A percentile compares a stretch with the other conserved stretches of the same genome.
Conservation (phyloP, 2,888 invertebrate species). For the Hypomecis punctinalis region DNA sequence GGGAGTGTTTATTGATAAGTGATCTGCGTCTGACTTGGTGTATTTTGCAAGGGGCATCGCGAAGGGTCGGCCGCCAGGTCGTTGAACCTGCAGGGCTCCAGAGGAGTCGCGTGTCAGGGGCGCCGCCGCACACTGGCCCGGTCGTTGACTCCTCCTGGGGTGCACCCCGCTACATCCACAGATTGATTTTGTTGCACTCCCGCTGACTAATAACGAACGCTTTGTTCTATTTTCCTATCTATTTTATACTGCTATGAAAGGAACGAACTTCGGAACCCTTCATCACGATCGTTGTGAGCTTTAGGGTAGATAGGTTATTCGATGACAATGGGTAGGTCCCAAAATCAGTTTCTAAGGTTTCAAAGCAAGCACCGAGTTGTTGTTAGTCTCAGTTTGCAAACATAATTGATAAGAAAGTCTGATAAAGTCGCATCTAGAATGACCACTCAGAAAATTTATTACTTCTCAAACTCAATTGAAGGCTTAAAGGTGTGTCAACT, state of each 20-base stretch:
- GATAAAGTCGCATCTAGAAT: too few relatives aligned
- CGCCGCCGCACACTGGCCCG: conserved; percentile 72
- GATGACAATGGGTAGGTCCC: too few relatives aligned
- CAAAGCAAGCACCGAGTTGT: too few relatives aligned
- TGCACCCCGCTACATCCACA: conserved; percentile 63
- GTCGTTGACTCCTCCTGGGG: conserved; percentile 75
- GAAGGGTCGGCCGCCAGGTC: conserved; percentile 70
- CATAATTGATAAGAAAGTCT: too few relatives aligned
- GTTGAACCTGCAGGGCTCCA: conserved; percentile 77
- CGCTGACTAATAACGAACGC: conserved; percentile 19
- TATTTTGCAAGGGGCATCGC: conserved; percentile 62
- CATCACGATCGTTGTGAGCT: neutral
- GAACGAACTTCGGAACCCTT: neutral
- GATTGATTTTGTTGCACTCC: conserved; percentile 62
- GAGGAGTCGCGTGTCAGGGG: conserved; percentile 62
- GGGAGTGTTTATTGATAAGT: conserved; percentile 41
- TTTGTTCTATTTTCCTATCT: conserved; percentile 10
- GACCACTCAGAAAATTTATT: neutral
- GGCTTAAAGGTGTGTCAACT: conserved; percentile 3
- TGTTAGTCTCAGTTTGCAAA: too few relatives aligned
- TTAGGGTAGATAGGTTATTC: too few relatives aligned
- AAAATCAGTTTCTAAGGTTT: too few relatives aligned
- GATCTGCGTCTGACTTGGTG: conserved; percentile 51
- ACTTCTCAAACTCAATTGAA: too few relatives aligned
- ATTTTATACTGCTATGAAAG: neutral